A percentile compares a stretch with the other conserved stretches of the same genome.
Evolutionary conservation across 2,888 invertebrate species (phyloP).

Genomic region (Cryptosula pallasiana): DNA sequence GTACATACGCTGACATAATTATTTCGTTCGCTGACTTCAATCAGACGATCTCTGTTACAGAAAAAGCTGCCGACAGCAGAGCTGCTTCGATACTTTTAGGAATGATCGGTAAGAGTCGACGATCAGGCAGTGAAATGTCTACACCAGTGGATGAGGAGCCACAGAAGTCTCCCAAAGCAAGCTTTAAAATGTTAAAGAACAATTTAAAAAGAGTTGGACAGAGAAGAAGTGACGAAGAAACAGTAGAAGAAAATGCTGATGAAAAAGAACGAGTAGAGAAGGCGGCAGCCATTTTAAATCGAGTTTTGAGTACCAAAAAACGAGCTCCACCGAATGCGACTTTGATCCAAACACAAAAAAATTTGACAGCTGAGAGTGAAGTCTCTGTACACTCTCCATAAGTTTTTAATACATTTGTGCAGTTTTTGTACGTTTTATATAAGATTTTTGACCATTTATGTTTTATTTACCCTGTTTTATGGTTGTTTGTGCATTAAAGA

Average conservation of each 20-base stretch:
- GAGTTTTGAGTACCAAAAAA: neutral
- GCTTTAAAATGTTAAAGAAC: neutral
- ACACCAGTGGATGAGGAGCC: neutral
- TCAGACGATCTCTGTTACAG: neutral
- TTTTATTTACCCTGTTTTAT: too few species aligned
- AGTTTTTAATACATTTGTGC: too few species aligned
- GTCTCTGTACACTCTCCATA: too few species aligned
- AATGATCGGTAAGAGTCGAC: neutral
- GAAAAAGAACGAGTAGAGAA: constrained; percentile 3
- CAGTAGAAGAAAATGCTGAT: neutral
- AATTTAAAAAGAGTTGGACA: neutral
- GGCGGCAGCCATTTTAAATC: constrained; percentile 3
- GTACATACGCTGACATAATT: too few species aligned
- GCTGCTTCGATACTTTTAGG: neutral
- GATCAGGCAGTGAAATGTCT: neutral
- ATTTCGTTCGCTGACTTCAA: too few species aligned
- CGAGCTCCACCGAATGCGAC: neutral
- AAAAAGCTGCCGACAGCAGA: neutral
- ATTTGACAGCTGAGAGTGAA: too few species aligned
- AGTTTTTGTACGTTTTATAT: too few species aligned
- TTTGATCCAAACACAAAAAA: neutral
- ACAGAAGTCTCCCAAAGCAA: neutral
- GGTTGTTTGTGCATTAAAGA: too few species aligned
- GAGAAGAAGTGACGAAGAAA: neutral
- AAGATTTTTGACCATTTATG: too few species aligned